Conservation (phyloP, 2,113 vertebrate genomes). For the Chloebia gouldiae region DNA sequence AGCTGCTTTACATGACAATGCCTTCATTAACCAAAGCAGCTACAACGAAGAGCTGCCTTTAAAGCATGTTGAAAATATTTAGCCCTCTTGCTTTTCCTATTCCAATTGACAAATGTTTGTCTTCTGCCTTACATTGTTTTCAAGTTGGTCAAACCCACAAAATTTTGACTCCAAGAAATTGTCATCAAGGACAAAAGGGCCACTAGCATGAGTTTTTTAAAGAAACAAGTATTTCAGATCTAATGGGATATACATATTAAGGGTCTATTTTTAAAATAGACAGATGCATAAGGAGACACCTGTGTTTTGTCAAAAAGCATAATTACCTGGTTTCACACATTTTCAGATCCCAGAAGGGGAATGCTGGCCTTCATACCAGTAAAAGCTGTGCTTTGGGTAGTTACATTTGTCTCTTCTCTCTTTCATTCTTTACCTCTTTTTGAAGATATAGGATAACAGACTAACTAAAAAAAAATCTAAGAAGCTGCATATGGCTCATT, state of each 20-base stretch:
- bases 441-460: not conserved
- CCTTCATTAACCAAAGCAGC: not conserved
- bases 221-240: not conserved
- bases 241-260: not conserved
- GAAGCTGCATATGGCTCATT: not conserved
- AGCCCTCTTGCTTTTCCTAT: not conserved
- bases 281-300: not conserved
- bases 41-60: not conserved
- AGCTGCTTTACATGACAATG: not conserved
- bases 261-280: not conserved
- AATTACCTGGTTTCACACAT: not conserved
- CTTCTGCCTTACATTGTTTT: not conserved
- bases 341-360: not conserved
- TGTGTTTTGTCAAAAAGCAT: not conserved
- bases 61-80: not conserved
- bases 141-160: not conserved
- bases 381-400: not conserved
- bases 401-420: not conserved
- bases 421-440: not conserved
- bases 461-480: not conserved
- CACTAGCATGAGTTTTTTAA: not conserved
- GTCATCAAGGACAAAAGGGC: not conserved
- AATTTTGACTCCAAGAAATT: not conserved
- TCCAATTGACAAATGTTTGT: accelerated
- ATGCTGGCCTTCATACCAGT: accelerated